Percentiles rank a stretch among this genome's conserved stretches.
Evolutionary conservation across 2,888 invertebrate species (phyloP).

Genomic region (Cataglyphis altisquamis): DNA sequence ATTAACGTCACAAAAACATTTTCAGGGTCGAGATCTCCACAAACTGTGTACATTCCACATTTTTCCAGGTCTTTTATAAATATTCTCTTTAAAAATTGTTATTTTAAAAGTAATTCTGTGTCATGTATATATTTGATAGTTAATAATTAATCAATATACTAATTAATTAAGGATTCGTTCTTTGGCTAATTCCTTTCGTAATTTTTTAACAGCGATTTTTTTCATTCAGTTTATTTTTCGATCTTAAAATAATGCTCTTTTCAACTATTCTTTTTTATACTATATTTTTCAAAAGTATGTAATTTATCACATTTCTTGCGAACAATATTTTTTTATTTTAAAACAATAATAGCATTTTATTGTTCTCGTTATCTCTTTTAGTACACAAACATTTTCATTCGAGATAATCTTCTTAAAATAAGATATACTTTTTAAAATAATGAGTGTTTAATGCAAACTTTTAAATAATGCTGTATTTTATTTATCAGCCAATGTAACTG

Average conservation of each 20-base stretch:
- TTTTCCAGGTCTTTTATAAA: neutral
- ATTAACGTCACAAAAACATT: constrained; percentile 40
- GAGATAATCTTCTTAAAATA: too few species aligned
- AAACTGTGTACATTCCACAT: neutral
- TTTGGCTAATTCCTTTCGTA: neutral
- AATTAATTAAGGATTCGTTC: neutral
- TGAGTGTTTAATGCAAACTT: neutral
- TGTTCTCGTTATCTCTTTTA: neutral
- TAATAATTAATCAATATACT: neutral
- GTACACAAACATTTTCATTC: neutral
- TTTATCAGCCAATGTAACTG: neutral
- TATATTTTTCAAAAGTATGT: neutral
- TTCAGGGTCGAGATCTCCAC: constrained; percentile 19
- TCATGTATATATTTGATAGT: neutral
- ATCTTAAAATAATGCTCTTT: neutral
- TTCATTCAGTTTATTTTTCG: neutral
- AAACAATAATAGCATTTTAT: neutral
- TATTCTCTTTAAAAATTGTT: constrained; percentile 1
- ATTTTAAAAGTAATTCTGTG: neutral
- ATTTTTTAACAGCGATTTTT: neutral
- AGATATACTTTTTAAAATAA: neutral
- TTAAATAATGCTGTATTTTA: neutral
- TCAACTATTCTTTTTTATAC: neutral
- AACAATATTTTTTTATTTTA: too few species aligned
- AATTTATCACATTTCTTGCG: neutral